Evolutionary conservation across 1,140 invertebrate species (phyloP).

Genomic region (Potamilus streckersoni): DNA sequence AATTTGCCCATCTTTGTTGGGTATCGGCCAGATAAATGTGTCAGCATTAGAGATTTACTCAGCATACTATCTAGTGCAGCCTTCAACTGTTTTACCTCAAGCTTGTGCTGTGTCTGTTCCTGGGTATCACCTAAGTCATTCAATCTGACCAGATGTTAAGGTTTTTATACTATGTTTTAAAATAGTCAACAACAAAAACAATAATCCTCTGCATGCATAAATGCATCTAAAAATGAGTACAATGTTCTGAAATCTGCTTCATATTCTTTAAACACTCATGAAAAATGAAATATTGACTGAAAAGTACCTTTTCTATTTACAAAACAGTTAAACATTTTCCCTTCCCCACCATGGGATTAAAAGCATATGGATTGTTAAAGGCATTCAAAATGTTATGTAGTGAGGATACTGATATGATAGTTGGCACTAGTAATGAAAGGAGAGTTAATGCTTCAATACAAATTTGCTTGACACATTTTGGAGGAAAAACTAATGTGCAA

Average conservation of each 20-base stretch:
- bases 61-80: constrained; percentile 74
- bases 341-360: neutral
- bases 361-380: neutral
- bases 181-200: constrained; percentile 2
- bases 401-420: too few relatives aligned
- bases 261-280: neutral
- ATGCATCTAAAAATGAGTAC: neutral
- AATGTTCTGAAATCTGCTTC: neutral
- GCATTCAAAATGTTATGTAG: too few relatives aligned
- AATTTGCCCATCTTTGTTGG: constrained; percentile 57
- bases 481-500: too few relatives aligned
- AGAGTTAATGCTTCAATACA: too few relatives aligned
- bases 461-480: too few relatives aligned
- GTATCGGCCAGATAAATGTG: constrained; percentile 79
- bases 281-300: neutral
- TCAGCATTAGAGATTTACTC: constrained; percentile 75
- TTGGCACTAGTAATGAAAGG: too few relatives aligned
- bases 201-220: neutral
- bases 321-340: neutral
- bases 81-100: constrained; percentile 70
- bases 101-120: constrained; percentile 45
- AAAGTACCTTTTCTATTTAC: neutral
- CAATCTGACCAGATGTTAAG: constrained; percentile 41
- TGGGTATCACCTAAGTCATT: constrained; percentile 50
- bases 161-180: neutral